Evolutionary conservation across 2,888 invertebrate species (phyloP), one percentile per base, ranked within the genome.

Genomic region (Caenorhabditis auriculariae): DNA sequence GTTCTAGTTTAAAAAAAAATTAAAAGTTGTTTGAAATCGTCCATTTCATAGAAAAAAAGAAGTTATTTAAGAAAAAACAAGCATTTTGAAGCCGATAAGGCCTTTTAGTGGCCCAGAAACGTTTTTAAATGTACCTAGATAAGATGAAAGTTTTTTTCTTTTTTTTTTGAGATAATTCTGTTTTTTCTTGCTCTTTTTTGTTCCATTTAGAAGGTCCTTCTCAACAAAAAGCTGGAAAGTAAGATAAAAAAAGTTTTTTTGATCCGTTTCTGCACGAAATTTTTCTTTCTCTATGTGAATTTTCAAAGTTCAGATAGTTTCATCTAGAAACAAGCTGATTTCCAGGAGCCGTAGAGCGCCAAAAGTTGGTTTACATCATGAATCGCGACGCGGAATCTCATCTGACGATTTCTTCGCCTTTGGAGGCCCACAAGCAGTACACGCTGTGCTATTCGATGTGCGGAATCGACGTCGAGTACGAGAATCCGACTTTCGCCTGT

Each of bases 401-500:
- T 59, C 85, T 98, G 52, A 98, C 98, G 0, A 99, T 98, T 76
- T 98, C 96, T 0, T 98, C 98, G 0, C 96, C 98, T 0, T 84
- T 99, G 21, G 98, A 98, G 85, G 98, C 98, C 0, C 96, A 98
- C 83, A 98, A 98, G 47, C 68, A 67, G 29, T 95, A 93, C 82
- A 96, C 95, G 0, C 84, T 99, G 17, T 94, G 95, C 0, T 98
- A 95, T 83, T 93, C 96, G 83, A 93, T 94, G 87, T 94, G 96
- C 1, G 98, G 96, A 15, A 93, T 95, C 0, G 98, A 98, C 86
- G 95, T 96, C 26, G 96, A 93, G 15, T 98, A 94, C 86, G 95
- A 96, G 82, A 98, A 99, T 84, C 98, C 98, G 2, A 91, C 95
- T 87, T 98, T 99, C 87, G 98, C 98, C 0, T 98, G 98, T 79